These are phyloP conservation scores for Phalloptychus januarius DNA, from an alignment of 2,797 vertebrate genomes.

Conservation along the genomic window DNA sequence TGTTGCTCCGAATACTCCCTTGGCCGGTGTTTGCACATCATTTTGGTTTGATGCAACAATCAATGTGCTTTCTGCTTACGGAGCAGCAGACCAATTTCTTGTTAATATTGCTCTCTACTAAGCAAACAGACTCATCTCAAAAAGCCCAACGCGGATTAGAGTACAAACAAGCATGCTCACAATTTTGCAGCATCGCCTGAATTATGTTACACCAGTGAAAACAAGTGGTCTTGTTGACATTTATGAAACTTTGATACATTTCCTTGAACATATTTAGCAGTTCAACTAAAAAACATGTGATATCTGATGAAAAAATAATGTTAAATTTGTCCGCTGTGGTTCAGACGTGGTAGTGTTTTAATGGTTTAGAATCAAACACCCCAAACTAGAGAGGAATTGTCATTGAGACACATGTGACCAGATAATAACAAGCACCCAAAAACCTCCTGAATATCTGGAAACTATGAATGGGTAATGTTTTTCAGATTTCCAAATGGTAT, in stretches of 20 bases:
- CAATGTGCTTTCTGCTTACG: slow-evolving; percentile 48
- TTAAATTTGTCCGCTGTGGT: not conserved
- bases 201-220: not conserved
- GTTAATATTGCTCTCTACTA: slow-evolving; percentile 31
- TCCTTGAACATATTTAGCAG: not conserved
- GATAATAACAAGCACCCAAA: not conserved
- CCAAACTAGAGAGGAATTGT: not conserved
- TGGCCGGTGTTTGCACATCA: slow-evolving; percentile 37
- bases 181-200: not conserved
- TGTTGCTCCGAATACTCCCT: slow-evolving; percentile 32
- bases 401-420: not conserved
- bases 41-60: slow-evolving; percentile 39
- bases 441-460: not conserved
- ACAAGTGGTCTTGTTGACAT: not conserved
- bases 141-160: not conserved
- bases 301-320: not conserved
- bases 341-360: not conserved
- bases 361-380: not conserved
- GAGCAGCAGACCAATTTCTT: slow-evolving; percentile 50
- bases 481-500: not conserved
- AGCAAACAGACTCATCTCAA: slow-evolving; percentile 39
- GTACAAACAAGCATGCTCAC: not conserved
- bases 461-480: not conserved
- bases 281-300: not conserved
- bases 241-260: not conserved